Base-by-base conservation (phyloP, 2,888 invertebrate genomes). In the Drosophila lutescens region DNA sequence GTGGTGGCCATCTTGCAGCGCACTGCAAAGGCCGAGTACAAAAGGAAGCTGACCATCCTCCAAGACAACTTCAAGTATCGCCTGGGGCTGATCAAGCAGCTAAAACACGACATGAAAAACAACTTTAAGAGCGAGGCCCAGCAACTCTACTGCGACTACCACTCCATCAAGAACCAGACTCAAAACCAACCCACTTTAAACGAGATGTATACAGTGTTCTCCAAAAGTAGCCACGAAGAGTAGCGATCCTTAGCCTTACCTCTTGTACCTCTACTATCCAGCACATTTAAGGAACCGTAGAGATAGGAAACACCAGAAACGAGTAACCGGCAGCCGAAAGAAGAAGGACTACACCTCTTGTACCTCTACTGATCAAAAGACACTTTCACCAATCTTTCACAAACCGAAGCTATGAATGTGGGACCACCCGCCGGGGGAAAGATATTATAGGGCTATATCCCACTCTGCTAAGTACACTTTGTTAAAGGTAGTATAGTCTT, bases 71-170 rank as follows among this genome's bases (percentile, higher is more conserved):
- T 15, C 10, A 10, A 26, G 2, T 72, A 55, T 30, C 65, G 72
- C 8, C 7, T 65, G 30, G n/a, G 30, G 8, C 40, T 72, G n/a
- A 23, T 72, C 4, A 65, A 44, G 23, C 57, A 73, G 49, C 54
- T 72, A 4, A 72, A 73, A 23, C 40, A 44, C 8, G 54, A 65
- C 46, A 44, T 73, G 2, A 65, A 36, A 15, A 15, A 38, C 4
- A 72, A 50, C 12, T 73, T 32, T 13, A 58, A 43, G 1, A 43
- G 17, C 34, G 65, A 72, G 57, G 38, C 54, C 57, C 49, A 54
- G 34, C 53, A 72, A 49, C 74, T 74, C 32, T 40, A 41, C 9
- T 12, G 6, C 32, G 49, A 53, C 12, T 74, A 72, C 30, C 32
- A 23, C 32, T 12, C 26, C 44, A 10, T 10, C 13, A 63, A 63